Evolutionary conservation across 2,888 invertebrate species (phyloP).

Genomic region (Mythimna vitellina): DNA sequence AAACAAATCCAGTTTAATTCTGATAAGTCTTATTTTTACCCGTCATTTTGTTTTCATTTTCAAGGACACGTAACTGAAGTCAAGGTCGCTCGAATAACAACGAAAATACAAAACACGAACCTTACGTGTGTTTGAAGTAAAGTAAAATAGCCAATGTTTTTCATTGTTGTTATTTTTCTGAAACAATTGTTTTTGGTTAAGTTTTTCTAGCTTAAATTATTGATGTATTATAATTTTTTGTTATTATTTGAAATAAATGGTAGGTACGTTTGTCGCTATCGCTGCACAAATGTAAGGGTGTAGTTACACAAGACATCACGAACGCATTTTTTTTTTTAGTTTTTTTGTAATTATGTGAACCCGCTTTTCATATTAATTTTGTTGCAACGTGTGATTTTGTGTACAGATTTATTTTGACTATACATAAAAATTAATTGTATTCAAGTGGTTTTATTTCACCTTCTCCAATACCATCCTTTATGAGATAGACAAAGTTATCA

Average conservation of each 20-base stretch:
- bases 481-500: not conserved
- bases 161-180: conserved; percentile 7
- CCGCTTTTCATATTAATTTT: conserved; percentile 46
- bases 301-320: conserved; percentile 34
- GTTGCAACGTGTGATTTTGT: conserved; percentile 55
- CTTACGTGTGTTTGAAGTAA: conserved; percentile 10
- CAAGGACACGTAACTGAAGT: not conserved
- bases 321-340: conserved; percentile 38
- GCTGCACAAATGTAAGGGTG: conserved; percentile 58
- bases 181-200: not conserved
- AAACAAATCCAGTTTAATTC: not conserved
- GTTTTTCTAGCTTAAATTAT: conserved; percentile 6
- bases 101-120: conserved; percentile 4
- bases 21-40: conserved; percentile 11
- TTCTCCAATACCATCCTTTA: not conserved
- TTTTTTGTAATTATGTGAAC: conserved; percentile 44
- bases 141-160: not conserved
- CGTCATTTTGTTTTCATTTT: conserved; percentile 10
- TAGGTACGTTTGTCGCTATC: conserved; percentile 40
- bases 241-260: not conserved
- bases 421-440: conserved; percentile 68
- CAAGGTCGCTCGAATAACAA: conserved; percentile 6
- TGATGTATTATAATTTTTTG: conserved; percentile 4
- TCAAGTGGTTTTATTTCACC: conserved; percentile 56
- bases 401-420: conserved; percentile 63